Evolutionary conservation across 2,797 vertebrate genomes (phyloP).

Genomic region (Xenopus petersii): DNA sequence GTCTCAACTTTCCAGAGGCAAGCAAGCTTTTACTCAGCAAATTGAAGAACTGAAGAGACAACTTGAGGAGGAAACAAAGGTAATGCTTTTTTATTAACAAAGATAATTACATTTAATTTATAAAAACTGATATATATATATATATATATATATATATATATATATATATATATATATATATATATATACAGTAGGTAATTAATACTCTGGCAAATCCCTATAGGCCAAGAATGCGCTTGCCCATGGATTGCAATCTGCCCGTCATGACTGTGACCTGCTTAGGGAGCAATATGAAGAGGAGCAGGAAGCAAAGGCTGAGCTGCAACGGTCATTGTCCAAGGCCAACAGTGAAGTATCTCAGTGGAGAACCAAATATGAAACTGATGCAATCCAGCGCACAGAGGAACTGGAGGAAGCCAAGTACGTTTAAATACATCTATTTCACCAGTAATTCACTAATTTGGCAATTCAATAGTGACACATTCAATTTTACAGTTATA

Average conservation of each 20-base stretch:
- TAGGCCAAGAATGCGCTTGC: conserved; percentile 80
- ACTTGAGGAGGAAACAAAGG: conserved; percentile 80
- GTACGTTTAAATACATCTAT: conserved; percentile 45
- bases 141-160: too few species aligned
- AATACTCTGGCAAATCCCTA: not conserved
- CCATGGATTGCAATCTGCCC: conserved; percentile 81
- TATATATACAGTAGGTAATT: too few species aligned
- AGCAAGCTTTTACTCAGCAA: conserved; percentile 74
- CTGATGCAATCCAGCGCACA: conserved; percentile 74
- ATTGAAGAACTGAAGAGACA: conserved; percentile 77
- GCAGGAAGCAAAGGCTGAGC: conserved; percentile 68
- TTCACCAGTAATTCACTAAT: too few species aligned
- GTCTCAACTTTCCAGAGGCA: conserved; percentile 73
- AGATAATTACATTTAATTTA: too few species aligned
- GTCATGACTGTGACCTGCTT: conserved; percentile 87
- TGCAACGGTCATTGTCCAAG: conserved; percentile 69
- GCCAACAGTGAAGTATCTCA: conserved; percentile 72
- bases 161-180: too few species aligned
- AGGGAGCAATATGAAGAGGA: conserved; percentile 83
- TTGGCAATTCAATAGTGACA: too few species aligned
- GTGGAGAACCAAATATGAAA: conserved; percentile 73
- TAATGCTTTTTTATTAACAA: conserved; percentile 33
- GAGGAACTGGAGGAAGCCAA: conserved; percentile 92
- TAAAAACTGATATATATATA: too few species aligned
- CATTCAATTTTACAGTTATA: too few species aligned